These are phyloP conservation scores for Agriotes lineatus DNA, from an alignment of 2,888 invertebrate species.

Conservation along the genomic window DNA sequence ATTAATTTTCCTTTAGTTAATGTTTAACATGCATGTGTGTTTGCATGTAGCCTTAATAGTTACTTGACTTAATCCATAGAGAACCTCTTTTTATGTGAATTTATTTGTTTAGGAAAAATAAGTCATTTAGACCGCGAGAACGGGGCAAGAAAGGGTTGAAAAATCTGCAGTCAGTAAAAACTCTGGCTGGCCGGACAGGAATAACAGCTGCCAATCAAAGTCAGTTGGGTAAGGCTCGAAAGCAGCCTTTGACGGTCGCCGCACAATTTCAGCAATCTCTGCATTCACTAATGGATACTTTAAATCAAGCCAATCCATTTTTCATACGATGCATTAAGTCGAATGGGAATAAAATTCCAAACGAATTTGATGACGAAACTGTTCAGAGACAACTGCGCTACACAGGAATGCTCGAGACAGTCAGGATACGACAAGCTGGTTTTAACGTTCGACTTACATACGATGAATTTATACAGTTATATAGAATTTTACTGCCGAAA, in stretches of 20 bases:
- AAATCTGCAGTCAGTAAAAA: constrained; percentile 92
- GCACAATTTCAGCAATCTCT: constrained; percentile 96
- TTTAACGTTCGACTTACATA: constrained; percentile 94
- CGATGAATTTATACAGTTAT: constrained; percentile 94
- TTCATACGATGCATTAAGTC: constrained; percentile 95
- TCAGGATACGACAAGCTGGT: constrained; percentile 93
- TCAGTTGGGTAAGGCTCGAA: constrained; percentile 75
- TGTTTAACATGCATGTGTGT: constrained; percentile 31
- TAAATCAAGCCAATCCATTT: constrained; percentile 90
- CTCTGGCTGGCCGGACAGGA: constrained; percentile 83
- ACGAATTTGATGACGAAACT: constrained; percentile 93
- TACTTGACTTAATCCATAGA: no score
- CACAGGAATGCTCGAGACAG: constrained; percentile 97
- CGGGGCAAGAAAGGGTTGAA: constrained; percentile 89
- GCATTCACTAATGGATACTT: constrained; percentile 91
- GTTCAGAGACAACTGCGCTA: constrained; percentile 92
- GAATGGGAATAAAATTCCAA: constrained; percentile 92
- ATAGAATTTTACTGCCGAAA: constrained; percentile 90
- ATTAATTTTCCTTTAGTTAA: no score
- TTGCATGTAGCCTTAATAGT: constrained; percentile 18
- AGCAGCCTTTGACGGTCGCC: constrained; percentile 92
- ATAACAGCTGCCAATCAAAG: constrained; percentile 69
- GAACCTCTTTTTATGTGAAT: no score
- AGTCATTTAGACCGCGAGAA: constrained; percentile 90
- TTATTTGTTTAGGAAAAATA: constrained; percentile 80